These are phyloP conservation scores for Eremobia ochroleuca DNA, from an alignment of 2,888 invertebrate species.

Conservation along the genomic window DNA sequence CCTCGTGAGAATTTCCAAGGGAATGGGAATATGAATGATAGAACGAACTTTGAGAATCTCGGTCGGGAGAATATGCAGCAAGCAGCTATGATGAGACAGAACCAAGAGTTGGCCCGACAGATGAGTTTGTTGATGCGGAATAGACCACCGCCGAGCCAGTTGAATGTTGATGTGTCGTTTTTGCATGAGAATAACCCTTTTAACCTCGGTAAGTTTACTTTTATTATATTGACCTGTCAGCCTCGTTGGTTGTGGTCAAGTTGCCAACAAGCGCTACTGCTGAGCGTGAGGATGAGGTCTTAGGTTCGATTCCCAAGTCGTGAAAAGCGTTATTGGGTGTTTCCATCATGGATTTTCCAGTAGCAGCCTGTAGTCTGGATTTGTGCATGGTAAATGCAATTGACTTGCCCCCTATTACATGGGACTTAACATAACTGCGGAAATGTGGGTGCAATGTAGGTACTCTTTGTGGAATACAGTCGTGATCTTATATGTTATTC, in stretches of 20 bases:
- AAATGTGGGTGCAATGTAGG: background rate
- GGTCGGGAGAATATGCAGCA: conserved; percentile 82
- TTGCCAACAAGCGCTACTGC: too few species aligned
- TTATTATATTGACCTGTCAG: background rate
- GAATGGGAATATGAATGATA: conserved; percentile 76
- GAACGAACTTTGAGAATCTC: conserved; percentile 79
- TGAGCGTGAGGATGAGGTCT: background rate
- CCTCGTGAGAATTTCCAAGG: conserved; percentile 79
- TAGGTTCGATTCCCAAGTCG: background rate
- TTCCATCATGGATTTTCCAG: background rate
- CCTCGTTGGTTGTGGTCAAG: background rate
- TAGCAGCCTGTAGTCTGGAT: background rate
- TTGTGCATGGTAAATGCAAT: too few species aligned
- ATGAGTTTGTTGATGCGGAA: conserved; percentile 87
- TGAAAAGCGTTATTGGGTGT: background rate
- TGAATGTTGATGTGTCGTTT: conserved; percentile 88
- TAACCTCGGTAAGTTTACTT: conserved; percentile 82
- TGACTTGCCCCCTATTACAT: too few species aligned
- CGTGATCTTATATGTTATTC: background rate
- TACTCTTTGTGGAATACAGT: background rate
- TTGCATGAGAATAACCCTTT: conserved; percentile 86
- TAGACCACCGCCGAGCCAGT: conserved; percentile 84
- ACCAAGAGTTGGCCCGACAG: conserved; percentile 86
- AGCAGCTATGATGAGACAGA: conserved; percentile 81
- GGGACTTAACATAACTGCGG: background rate